Percentiles rank a stretch among this genome's conserved stretches.
Conservation (phyloP, 2,888 invertebrate genomes). For the Chrysotoxum bicinctum region DNA sequence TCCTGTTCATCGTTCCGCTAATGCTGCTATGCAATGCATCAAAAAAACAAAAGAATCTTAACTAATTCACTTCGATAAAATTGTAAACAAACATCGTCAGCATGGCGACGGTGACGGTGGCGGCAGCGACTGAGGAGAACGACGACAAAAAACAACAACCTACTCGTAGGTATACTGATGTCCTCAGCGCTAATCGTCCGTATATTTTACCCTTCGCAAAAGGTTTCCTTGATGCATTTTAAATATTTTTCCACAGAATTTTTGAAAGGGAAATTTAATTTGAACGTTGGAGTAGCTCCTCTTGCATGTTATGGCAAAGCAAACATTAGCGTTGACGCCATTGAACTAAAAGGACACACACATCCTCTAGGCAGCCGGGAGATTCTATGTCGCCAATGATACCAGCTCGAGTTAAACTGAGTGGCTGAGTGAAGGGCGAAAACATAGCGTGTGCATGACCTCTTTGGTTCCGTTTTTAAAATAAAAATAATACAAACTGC, state of each 20-base stretch:
- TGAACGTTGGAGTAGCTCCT: constrained; percentile 25
- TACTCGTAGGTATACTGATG: not conserved
- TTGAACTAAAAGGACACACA: constrained; percentile 30
- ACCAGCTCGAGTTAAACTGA: constrained; percentile 1
- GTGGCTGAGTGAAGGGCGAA: not conserved
- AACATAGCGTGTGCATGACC: constrained; percentile 46
- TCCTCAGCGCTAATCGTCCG: constrained; percentile 2
- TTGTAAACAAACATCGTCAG: constrained; percentile 58
- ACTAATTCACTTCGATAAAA: constrained; percentile 45
- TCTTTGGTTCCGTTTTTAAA: constrained; percentile 4
- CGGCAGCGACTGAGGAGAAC: not conserved
- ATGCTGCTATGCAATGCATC: constrained; percentile 1
- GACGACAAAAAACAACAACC: not conserved
- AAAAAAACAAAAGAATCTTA: constrained; percentile 50
- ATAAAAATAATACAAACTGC: constrained; percentile 33
- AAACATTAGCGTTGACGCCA: constrained; percentile 28
- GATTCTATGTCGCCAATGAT: constrained; percentile 51
- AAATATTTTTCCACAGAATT: constrained; percentile 39
- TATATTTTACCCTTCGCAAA: constrained; percentile 1
- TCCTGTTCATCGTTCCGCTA: not conserved
- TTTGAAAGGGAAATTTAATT: constrained; percentile 71
- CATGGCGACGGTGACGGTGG: not conserved
- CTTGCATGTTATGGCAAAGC: constrained; percentile 19
- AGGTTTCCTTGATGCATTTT: constrained; percentile 44
- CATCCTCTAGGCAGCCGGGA: constrained; percentile 6